phyloP scores from a whole-genome alignment of 2,888 invertebrate genomes.

The Sinopyrophorus schimmeli region DNA sequence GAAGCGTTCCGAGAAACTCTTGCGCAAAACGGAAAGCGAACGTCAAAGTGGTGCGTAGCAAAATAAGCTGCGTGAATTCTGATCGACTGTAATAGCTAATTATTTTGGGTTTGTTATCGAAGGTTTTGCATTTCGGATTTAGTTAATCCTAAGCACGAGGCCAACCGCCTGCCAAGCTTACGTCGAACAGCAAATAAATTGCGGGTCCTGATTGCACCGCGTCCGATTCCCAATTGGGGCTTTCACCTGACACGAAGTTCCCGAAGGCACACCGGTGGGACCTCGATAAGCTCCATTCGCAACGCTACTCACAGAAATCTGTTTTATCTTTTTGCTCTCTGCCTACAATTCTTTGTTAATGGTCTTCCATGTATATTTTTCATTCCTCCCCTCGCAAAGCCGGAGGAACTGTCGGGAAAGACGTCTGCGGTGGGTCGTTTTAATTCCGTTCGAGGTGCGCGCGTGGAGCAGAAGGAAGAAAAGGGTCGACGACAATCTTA shows the following conservation, averaged over 20 bases:
- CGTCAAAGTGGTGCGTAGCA: constrained; percentile 22
- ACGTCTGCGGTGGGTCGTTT: too few species aligned
- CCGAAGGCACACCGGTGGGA: constrained; percentile 36
- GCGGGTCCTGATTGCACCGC: constrained; percentile 37
- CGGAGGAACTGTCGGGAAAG: too few species aligned
- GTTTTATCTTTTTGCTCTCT: constrained; percentile 12
- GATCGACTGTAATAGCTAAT: constrained; percentile 39
- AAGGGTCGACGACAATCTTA: too few species aligned
- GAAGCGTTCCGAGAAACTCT: too few species aligned
- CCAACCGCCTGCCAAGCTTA: constrained; percentile 37
- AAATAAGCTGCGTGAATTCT: constrained; percentile 17
- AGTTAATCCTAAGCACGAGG: constrained; percentile 36
- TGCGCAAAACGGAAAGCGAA: too few species aligned
- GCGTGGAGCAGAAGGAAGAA: too few species aligned
- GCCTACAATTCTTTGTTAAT: constrained; percentile 5
- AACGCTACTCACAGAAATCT: constrained; percentile 18
- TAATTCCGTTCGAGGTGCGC: too few species aligned
- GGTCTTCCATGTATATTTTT: constrained; percentile 5
- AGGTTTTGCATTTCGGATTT: constrained; percentile 38
- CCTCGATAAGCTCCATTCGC: constrained; percentile 33
- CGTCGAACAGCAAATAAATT: constrained; percentile 41
- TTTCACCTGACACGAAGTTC: constrained; percentile 39
- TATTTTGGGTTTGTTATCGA: constrained; percentile 42
- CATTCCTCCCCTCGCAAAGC: too few species aligned
- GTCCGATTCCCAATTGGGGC: constrained; percentile 38